Base-by-base conservation (phyloP, 2,888 invertebrate species). In the Leucophenga maculata region DNA sequence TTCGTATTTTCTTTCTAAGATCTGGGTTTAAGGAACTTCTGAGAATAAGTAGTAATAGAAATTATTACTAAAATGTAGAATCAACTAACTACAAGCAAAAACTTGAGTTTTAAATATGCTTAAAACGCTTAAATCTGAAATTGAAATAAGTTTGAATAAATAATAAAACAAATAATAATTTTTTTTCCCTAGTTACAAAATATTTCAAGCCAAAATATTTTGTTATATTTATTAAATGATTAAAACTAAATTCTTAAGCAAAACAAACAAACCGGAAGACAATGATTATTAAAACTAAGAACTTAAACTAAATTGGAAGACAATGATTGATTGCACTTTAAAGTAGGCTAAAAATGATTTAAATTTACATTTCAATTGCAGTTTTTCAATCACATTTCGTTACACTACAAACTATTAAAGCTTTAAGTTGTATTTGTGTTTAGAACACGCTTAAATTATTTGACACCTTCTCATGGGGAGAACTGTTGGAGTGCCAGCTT, bases 231-330 rank as follows among this genome's bases (percentile, higher is more conserved):
- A 46, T 59, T 39, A 60, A 60, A 39, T 1, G 8, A 6, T 6
- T 6, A 39, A 39, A 11, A 6, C 39, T 39, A 6, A 39, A 39
- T 20, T 20, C 3, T 54, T 60, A 59, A 67, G 67, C 67, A 67
- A 67, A 67, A 67, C 67, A 67, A 67, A 67, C 67, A 67, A 67
- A 67, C 67, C 67, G 67, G 67, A 67, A 67, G 67, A 67, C 67
- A 67, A 57, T 67, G 57, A 46, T 57, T 64, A 11, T 39, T 20
- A 44, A 55, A 18, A 18, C 20, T 66, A 55, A 39, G 6, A 31
- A 4, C 50, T 59, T 60, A 39, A 39, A 52, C 46, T 55, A 66
- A 52, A 20, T 22, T 55, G 66, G 66, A 66, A 66, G 66, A 66
- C 66, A 66, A 66, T 66, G 55, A 66, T 55, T 66, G 52, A 59